Percentiles rank a stretch among this genome's conserved stretches.
These are phyloP conservation scores for Corydoras sp. DNA, from an alignment of 2,113 vertebrate species.

Conservation along the genomic window DNA sequence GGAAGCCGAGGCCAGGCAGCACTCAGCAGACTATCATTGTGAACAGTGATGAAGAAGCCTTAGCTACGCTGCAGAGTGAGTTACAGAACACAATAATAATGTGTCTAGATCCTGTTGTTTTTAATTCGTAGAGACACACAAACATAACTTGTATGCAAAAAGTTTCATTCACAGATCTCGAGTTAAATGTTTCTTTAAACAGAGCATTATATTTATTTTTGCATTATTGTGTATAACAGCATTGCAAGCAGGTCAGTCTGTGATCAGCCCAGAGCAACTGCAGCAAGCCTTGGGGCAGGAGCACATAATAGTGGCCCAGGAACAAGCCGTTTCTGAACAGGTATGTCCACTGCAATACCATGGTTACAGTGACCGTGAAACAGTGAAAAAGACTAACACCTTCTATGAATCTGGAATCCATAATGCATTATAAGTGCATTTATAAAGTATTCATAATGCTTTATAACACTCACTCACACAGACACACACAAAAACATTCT, in stretches of 20 bases:
- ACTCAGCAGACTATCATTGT: slow-evolving; percentile 84
- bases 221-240: slow-evolving; percentile 54
- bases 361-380: neutral
- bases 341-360: slow-evolving; percentile 49
- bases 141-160: no score
- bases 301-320: slow-evolving; percentile 89
- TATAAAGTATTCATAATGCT: no score
- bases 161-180: no score
- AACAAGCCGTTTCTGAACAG: slow-evolving; percentile 78
- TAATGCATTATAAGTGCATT: no score
- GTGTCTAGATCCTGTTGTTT: no score
- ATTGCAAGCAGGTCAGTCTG: slow-evolving; percentile 74
- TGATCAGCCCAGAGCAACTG: slow-evolving; percentile 75
- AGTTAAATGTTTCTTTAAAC: neutral
- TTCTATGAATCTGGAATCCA: no score
- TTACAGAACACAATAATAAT: neutral
- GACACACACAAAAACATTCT: no score
- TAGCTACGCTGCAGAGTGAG: slow-evolving; percentile 84
- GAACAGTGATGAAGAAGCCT: slow-evolving; percentile 81
- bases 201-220: neutral
- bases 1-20: slow-evolving; percentile 50
- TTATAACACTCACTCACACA: no score
- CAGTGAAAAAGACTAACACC: no score
- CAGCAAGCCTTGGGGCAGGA: slow-evolving; percentile 84
- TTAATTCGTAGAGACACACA: no score